These are phyloP conservation scores for Turdus rufiventris DNA, from an alignment of 2,113 vertebrate species.

Conservation along the genomic window DNA sequence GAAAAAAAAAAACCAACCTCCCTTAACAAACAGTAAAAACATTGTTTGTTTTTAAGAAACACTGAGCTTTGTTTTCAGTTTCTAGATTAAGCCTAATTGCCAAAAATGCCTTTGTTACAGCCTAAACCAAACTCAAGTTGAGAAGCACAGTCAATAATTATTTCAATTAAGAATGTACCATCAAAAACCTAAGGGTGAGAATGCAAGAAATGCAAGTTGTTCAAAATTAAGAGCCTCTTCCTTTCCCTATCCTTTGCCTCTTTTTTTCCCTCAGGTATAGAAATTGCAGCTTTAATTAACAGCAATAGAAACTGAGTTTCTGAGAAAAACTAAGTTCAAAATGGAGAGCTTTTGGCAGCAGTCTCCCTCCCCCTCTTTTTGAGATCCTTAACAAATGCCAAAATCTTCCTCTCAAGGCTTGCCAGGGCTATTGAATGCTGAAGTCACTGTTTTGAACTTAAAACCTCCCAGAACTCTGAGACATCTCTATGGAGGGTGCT, in stretches of 20 bases:
- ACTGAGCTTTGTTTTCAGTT: constrained; percentile 30
- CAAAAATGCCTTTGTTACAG: constrained; percentile 25
- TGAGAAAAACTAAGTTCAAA: neutral
- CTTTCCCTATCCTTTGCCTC: neutral
- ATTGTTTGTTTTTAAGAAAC: constrained; percentile 50
- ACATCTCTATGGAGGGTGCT: neutral
- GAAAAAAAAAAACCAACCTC: neutral
- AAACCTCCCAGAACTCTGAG: neutral
- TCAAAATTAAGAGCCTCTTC: neutral
- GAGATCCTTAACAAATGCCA: neutral
- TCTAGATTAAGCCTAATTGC: constrained; percentile 19
- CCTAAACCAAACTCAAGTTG: neutral
- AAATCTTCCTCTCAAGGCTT: neutral
- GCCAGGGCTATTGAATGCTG: constrained; percentile 13
- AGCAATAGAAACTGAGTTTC: neutral
- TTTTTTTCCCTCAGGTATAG: neutral
- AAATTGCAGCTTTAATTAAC: neutral
- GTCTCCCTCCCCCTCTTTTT: neutral
- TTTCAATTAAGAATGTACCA: neutral
- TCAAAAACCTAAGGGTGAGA: neutral
- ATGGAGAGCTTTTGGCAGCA: neutral
- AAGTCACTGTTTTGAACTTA: neutral
- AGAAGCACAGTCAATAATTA: neutral
- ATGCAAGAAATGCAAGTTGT: neutral
- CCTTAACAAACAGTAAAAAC: constrained; percentile 30